Evolutionary conservation across 2,888 invertebrate species (phyloP).

Genomic region (Mesopsocus fuscifrons): DNA sequence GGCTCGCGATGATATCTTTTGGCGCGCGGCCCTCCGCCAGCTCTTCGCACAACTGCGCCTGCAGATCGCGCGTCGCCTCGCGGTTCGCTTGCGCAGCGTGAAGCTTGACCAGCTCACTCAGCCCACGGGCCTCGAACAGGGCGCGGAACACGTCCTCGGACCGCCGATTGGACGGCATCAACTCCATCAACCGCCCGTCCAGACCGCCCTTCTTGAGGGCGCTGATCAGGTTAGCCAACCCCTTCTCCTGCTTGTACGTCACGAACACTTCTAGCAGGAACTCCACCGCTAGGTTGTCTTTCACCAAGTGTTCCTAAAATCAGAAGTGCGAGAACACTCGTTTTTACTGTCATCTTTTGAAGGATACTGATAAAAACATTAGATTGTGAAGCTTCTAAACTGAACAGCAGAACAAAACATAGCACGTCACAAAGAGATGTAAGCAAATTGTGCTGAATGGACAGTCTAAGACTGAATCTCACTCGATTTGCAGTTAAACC

Average conservation of each 20-base stretch:
- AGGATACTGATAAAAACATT: conserved; percentile 3
- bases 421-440: too few species aligned
- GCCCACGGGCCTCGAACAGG: conserved; percentile 59
- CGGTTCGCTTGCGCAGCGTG: conserved; percentile 40
- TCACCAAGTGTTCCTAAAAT: conserved; percentile 65
- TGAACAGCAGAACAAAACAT: too few species aligned
- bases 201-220: conserved; percentile 75
- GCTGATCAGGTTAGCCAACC: conserved; percentile 64
- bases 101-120: conserved; percentile 49
- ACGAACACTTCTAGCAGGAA: conserved; percentile 85
- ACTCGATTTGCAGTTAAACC: too few species aligned
- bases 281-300: conserved; percentile 84
- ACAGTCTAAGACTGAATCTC: too few species aligned
- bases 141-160: conserved; percentile 72
- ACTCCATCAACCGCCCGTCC: conserved; percentile 62
- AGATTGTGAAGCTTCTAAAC: too few species aligned
- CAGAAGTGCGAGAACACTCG: too few species aligned
- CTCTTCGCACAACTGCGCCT: conserved; percentile 57
- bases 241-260: conserved; percentile 81
- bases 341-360: conserved; percentile 2
- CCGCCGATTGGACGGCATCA: conserved; percentile 85
- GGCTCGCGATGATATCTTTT: conserved; percentile 67
- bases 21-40: conserved; percentile 71
- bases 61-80: conserved; percentile 61
- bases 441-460: too few species aligned